These are phyloP conservation scores for Thermophis baileyi DNA, from an alignment of 2,113 vertebrate species.

Conservation along the genomic window DNA sequence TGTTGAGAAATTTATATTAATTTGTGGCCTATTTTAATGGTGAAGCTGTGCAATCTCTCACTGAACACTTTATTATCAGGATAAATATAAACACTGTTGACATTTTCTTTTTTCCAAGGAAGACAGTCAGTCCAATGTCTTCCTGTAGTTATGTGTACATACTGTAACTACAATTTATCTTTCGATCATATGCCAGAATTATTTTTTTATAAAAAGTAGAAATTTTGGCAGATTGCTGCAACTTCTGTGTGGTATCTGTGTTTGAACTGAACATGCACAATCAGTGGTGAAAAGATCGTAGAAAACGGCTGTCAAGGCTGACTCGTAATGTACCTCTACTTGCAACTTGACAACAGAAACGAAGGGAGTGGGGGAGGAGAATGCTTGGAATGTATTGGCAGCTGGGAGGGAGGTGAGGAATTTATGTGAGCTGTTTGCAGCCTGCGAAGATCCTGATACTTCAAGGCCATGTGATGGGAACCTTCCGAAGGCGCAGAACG, in stretches of 20 bases:
- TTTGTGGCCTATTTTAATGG: not conserved
- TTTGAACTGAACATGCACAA: not conserved
- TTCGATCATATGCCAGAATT: not conserved
- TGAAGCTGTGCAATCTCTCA: constrained; percentile 52
- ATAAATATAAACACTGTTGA: constrained; percentile 57
- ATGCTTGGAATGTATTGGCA: not conserved
- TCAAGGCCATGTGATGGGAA: not conserved
- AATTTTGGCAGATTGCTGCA: not conserved
- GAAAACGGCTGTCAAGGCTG: not conserved
- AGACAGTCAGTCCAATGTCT: not conserved
- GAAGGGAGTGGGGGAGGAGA: not conserved
- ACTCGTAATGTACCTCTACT: not conserved
- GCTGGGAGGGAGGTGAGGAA: not conserved
- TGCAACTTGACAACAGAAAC: not conserved
- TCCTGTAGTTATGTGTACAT: not conserved
- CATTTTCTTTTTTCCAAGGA: not conserved
- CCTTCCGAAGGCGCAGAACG: not conserved
- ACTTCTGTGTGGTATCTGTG: not conserved
- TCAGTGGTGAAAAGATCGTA: not conserved
- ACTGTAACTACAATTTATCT: not conserved
- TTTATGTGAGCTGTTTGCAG: not conserved
- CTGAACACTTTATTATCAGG: constrained; percentile 53
- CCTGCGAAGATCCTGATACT: not conserved
- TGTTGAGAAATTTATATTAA: not conserved
- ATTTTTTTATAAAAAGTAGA: not conserved